Base-by-base conservation (phyloP, 2,113 vertebrate species). In the Corydoras maculifer region DNA sequence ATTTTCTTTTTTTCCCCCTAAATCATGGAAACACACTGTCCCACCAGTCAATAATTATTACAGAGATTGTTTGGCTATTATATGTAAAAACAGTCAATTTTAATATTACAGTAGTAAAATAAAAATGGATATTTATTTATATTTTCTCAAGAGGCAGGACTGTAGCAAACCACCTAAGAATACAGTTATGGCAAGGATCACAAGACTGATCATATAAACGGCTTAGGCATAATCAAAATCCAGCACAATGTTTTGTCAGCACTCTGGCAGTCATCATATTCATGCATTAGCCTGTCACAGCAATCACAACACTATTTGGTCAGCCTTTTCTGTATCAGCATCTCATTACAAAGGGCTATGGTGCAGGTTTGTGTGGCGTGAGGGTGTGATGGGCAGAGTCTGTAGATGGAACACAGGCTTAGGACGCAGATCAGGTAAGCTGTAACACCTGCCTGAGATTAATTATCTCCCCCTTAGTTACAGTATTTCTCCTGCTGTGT, bases 291-390 rank as follows among this genome's bases (percentile, higher is more conserved):
- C 74, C 55, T 79, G 79, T 77, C 75, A 79, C 67, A 70, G 62
- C 78, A 79, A 76, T 79, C 71, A 65, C 67, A 65, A 32, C 48
- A 65, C 14, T 77, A 70, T 82, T 75, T 77, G 78, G 74, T 78
- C 69, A 77, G 72, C 67, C 59, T 65, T 73, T 65, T 74, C 67
- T 64, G 14, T 57, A 73, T 69, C 74, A 80, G 74, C 62, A 64
- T 70, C 68, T 82, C 67, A 82, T 83, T 80, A 75, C 74, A 76
- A 82, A 78, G 70, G 61, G 76, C 57, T 74, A 75, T 58, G 80
- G 77, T 80, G 18, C 18, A 25, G 18, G 18, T 79, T 55, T 77
- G 67, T 77, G 53, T 68, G 72, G 74, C 75, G 71, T 64, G 7
- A 43, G 35, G 35, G 4, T 43, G 35, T 43, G 35, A 43, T 43